Evolutionary conservation across 2,888 invertebrate species (phyloP).

Genomic region (Hartigia nigra): DNA sequence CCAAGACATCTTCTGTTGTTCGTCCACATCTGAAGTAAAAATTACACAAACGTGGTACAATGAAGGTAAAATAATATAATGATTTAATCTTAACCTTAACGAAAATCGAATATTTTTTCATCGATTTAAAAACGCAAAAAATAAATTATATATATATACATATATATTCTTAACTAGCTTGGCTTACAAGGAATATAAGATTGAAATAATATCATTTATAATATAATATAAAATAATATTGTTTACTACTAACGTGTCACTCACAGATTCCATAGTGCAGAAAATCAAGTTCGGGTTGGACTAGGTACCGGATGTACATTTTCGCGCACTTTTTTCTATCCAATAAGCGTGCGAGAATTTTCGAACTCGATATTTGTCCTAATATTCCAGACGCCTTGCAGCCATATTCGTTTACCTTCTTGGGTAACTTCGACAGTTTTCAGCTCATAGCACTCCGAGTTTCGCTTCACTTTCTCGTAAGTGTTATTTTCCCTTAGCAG

Average conservation of each 20-base stretch:
- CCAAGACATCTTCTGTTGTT: conserved; percentile 74
- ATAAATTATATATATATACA: background rate
- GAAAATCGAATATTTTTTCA: background rate
- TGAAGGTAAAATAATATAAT: background rate
- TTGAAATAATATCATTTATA: background rate
- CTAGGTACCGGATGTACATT: background rate
- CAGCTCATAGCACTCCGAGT: background rate
- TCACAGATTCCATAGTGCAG: conserved; percentile 6
- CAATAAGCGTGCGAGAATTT: conserved; percentile 14
- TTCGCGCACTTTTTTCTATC: background rate
- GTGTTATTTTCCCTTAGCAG: background rate
- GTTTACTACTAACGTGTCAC: conserved; percentile 1
- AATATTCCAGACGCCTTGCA: conserved; percentile 10
- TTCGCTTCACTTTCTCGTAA: background rate
- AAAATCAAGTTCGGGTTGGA: background rate
- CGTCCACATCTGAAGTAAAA: conserved; percentile 63
- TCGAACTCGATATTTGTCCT: conserved; percentile 5
- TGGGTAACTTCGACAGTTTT: conserved; percentile 21
- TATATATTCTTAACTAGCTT: background rate
- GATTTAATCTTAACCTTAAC: background rate
- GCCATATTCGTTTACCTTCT: conserved; percentile 30
- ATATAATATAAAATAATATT: background rate
- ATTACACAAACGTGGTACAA: background rate
- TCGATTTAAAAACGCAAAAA: background rate
- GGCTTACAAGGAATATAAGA: background rate